These are phyloP conservation scores for Desmodus rotundus DNA, from an alignment of 2,113 vertebrate species.

Conservation along the genomic window DNA sequence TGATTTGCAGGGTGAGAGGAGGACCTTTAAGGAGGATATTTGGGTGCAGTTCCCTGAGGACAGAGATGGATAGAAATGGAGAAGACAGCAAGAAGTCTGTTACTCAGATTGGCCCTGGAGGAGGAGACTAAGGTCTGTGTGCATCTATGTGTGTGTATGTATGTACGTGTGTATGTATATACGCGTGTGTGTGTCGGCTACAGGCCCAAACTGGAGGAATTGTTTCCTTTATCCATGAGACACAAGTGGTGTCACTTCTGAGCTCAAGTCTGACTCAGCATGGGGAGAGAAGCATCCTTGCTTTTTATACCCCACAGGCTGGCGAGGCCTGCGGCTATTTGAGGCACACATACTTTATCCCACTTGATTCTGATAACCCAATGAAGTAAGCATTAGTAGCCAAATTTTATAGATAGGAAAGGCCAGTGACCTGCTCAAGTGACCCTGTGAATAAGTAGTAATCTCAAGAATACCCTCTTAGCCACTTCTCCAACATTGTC, in stretches of 20 bases:
- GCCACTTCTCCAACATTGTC: background rate
- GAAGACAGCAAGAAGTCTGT: background rate
- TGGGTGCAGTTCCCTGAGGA: background rate
- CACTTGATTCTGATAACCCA: background rate
- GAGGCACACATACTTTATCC: background rate
- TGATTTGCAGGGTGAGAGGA: background rate
- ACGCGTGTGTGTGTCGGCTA: background rate
- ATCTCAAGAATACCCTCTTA: background rate
- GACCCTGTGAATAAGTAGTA: background rate
- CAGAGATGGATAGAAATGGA: background rate
- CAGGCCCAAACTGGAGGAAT: background rate
- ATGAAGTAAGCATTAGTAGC: background rate
- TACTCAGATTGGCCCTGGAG: background rate
- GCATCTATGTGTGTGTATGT: background rate
- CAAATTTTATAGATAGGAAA: background rate
- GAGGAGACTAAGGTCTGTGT: background rate
- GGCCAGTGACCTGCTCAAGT: background rate
- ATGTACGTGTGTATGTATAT: background rate
- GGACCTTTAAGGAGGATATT: background rate
- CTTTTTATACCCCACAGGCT: background rate
- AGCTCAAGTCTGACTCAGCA: background rate
- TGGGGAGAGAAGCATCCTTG: background rate
- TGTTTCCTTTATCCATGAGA: background rate
- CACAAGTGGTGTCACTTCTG: background rate
- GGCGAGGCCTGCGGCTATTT: background rate